Conservation (phyloP, 1,140 invertebrate species). For the Arion vulgaris region DNA sequence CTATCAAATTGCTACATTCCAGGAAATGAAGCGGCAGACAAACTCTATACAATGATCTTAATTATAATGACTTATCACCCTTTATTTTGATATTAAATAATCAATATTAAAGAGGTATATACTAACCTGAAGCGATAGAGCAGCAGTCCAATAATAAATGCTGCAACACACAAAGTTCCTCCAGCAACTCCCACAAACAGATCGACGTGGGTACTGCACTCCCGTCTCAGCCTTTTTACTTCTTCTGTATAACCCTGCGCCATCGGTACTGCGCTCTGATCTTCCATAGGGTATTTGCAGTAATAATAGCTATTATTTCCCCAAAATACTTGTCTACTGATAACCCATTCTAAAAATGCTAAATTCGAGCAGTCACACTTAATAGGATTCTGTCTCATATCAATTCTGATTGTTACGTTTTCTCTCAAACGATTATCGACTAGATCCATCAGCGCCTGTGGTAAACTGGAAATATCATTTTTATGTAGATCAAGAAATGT, state of each 20-base stretch:
- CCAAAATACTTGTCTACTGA: conserved; percentile 8
- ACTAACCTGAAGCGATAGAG: conserved; percentile 25
- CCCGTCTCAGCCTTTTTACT: not conserved
- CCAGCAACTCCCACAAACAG: conserved; percentile 7
- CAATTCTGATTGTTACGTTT: not conserved
- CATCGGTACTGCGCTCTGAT: not conserved
- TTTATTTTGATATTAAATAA: no score
- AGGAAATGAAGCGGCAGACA: no score
- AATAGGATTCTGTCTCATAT: conserved; percentile 17
- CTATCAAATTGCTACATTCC: no score
- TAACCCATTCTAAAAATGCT: conserved; percentile 34
- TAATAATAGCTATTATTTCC: conserved; percentile 12
- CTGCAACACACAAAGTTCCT: not conserved
- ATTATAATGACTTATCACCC: no score
- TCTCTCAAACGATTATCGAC: not conserved
- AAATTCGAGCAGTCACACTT: conserved; percentile 22
- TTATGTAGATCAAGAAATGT: conserved; percentile 9
- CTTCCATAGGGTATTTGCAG: conserved; percentile 3
- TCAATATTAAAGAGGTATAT: no score
- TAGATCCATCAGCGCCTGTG: not conserved
- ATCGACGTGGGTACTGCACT: not conserved
- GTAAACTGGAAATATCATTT: conserved; percentile 1
- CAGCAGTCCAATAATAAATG: not conserved
- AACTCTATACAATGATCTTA: no score
- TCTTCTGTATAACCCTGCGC: not conserved